Percentiles rank a stretch among this genome's conserved stretches.
These are phyloP conservation scores for Cephalophus harveyi DNA, from an alignment of 2,113 vertebrate species.

Conservation along the genomic window DNA sequence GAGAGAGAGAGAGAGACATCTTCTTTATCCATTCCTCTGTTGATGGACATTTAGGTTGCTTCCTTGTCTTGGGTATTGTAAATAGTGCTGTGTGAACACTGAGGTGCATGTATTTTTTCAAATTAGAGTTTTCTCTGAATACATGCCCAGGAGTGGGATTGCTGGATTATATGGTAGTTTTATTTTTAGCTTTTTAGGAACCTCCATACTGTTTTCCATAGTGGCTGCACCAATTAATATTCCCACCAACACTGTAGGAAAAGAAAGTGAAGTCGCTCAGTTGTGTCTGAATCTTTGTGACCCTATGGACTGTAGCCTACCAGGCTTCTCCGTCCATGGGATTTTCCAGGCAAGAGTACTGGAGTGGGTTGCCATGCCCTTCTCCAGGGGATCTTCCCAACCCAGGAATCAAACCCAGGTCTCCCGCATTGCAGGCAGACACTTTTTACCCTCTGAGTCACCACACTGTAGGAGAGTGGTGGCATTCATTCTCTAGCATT, in stretches of 20 bases:
- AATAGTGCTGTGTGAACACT: not conserved
- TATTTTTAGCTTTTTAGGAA: not conserved
- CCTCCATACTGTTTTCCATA: not conserved
- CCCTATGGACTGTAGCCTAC: no score
- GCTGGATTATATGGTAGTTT: not conserved
- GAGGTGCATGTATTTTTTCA: not conserved
- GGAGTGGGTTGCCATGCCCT: no score
- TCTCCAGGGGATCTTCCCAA: no score
- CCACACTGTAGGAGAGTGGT: not conserved
- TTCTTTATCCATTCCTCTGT: not conserved
- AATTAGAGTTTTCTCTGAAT: not conserved
- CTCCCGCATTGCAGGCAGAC: no score
- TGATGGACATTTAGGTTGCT: not conserved
- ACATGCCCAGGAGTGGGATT: not conserved
- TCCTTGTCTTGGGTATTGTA: not conserved
- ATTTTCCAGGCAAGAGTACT: no score
- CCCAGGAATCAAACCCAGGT: no score
- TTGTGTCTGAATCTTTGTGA: no score
- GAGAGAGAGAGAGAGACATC: not conserved
- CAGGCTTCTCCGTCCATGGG: accelerated
- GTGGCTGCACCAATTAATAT: not conserved
- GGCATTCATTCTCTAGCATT: not conserved
- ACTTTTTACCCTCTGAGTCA: no score
- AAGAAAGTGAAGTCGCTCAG: no score
- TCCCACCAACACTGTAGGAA: not conserved